phyloP scores from a whole-genome alignment of 2,113 vertebrate species.

The Neolamprologus falcicula region DNA sequence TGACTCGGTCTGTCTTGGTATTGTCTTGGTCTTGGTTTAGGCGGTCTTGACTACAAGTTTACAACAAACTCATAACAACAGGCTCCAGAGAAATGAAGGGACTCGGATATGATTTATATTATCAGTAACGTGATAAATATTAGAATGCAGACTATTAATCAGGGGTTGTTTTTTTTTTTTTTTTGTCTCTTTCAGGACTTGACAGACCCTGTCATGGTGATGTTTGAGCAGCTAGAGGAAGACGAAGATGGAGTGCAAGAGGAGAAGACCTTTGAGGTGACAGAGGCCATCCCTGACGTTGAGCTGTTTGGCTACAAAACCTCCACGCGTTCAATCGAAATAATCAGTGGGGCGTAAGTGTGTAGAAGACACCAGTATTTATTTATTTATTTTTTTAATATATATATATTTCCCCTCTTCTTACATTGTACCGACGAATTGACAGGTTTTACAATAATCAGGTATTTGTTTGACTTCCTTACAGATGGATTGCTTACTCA shows the following conservation, averaged over 20 bases:
- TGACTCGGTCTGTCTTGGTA: neutral
- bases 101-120: neutral
- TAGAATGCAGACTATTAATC: neutral
- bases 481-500: slow-evolving; percentile 90
- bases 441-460: neutral
- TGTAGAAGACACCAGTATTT: neutral
- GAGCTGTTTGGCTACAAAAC: slow-evolving; percentile 72
- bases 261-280: slow-evolving; percentile 78
- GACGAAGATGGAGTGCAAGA: slow-evolving; percentile 60
- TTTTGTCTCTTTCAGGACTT: slow-evolving; percentile 75
- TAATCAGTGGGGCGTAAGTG: slow-evolving; percentile 87
- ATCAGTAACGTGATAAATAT: neutral
- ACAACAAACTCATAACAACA: neutral
- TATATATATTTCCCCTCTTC: neutral
- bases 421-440: fast-evolving
- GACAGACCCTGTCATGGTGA: slow-evolving; percentile 75
- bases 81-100: neutral
- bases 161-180: fast-evolving
- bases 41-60: neutral
- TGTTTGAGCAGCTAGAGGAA: slow-evolving; percentile 77
- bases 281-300: slow-evolving; percentile 78
- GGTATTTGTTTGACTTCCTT: neutral
- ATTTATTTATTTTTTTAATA: neutral
- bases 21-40: neutral
- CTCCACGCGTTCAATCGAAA: slow-evolving; percentile 80